A percentile compares a stretch with the other conserved stretches of the same genome.
phyloP scores from a whole-genome alignment of 1,140 invertebrate species.

The Diabrotica virgifera region DNA sequence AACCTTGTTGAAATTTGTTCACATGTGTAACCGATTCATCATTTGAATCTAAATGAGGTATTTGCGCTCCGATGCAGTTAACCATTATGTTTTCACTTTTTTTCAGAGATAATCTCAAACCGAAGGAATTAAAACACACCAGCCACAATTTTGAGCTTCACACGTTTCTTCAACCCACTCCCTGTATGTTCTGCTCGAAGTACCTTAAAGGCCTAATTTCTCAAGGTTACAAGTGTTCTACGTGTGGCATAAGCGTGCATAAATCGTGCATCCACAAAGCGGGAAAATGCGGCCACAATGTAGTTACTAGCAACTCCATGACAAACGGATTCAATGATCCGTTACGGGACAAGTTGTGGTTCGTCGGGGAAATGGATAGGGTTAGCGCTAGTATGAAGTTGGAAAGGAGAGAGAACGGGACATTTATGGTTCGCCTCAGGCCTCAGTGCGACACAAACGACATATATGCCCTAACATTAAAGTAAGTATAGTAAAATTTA shows the following conservation, averaged over 20 bases:
- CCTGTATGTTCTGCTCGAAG: constrained; percentile 80
- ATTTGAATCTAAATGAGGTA: too few species aligned
- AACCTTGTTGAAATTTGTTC: too few species aligned
- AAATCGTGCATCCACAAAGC: constrained; percentile 65
- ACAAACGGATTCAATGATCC: constrained; percentile 26
- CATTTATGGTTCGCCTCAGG: constrained; percentile 83
- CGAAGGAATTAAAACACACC: constrained; percentile 69
- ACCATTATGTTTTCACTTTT: background rate
- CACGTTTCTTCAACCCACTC: constrained; percentile 79
- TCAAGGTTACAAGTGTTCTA: constrained; percentile 76
- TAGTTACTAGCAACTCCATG: background rate
- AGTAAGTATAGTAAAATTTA: constrained; percentile 59
- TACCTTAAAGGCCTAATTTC: constrained; percentile 84
- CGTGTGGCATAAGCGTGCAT: constrained; percentile 70
- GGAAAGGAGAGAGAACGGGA: constrained; percentile 77
- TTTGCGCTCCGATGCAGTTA: too few species aligned
- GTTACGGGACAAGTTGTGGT: constrained; percentile 51
- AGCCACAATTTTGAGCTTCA: constrained; percentile 85
- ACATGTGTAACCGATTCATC: too few species aligned
- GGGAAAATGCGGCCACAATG: constrained; percentile 23
- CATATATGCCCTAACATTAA: constrained; percentile 84
- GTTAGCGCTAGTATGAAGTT: constrained; percentile 75
- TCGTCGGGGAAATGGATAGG: constrained; percentile 85
- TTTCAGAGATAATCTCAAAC: constrained; percentile 83
- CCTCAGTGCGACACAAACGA: constrained; percentile 57